phyloP scores from a whole-genome alignment of 2,797 vertebrate genomes.

The Cossypha caffra region DNA sequence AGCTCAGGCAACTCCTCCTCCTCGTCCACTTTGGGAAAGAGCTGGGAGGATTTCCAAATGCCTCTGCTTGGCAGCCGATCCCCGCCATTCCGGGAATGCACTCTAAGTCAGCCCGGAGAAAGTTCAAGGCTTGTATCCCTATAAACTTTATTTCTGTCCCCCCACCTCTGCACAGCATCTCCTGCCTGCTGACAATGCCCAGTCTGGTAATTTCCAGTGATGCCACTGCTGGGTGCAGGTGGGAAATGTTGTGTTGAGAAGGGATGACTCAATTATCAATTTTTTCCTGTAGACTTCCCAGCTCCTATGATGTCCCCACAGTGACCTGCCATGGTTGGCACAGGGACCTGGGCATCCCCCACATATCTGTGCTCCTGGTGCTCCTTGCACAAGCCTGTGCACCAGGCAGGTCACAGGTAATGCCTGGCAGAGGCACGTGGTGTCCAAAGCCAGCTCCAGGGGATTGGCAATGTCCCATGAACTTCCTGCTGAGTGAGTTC shows the following conservation, averaged over 20 bases:
- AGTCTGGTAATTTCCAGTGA: not conserved
- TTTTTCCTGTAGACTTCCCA: not conserved
- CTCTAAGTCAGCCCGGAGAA: not conserved
- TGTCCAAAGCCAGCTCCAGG: not conserved
- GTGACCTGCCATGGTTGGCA: not conserved
- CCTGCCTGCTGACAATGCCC: not conserved
- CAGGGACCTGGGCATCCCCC: not conserved
- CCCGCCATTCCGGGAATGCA: fast-evolving
- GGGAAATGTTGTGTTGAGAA: not conserved
- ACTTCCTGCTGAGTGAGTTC: constrained; percentile 40
- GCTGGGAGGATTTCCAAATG: constrained; percentile 17
- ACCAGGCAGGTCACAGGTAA: not conserved
- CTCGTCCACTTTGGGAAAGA: not conserved
- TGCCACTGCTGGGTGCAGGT: not conserved
- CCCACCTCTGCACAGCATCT: not conserved
- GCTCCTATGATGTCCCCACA: fast-evolving
- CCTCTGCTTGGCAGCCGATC: not conserved
- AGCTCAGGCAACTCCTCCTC: not conserved
- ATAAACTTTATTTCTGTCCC: not conserved
- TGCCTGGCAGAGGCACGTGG: not conserved
- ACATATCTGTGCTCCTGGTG: not conserved
- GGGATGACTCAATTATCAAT: not conserved
- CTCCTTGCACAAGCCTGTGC: not conserved
- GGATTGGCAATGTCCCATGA: not conserved
- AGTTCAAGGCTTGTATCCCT: not conserved